A percentile compares a stretch with the other conserved stretches of the same genome.
Evolutionary conservation across 2,113 vertebrate species (phyloP).

Genomic region (Zosterops pallidus): DNA sequence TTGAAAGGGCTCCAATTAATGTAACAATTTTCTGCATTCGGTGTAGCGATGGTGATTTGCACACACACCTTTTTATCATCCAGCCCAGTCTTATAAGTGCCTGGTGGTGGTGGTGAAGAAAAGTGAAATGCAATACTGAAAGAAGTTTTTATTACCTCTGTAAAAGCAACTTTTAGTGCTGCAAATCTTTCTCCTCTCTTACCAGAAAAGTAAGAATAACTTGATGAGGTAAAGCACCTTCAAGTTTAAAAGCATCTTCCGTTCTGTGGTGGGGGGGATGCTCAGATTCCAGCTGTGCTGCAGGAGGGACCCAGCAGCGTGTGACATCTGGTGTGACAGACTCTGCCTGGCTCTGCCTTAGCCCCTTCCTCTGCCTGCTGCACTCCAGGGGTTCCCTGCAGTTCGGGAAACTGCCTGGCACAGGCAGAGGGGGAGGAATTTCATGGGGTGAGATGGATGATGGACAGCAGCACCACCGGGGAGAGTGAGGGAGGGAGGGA

Average conservation of each 20-base stretch:
- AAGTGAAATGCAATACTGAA: neutral
- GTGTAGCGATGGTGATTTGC: neutral
- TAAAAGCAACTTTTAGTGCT: neutral
- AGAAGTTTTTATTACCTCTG: neutral
- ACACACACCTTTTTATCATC: neutral
- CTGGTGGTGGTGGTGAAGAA: neutral
- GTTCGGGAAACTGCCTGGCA: neutral
- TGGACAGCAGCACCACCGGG: neutral
- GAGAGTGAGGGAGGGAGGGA: neutral
- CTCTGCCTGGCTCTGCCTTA: constrained; percentile 3
- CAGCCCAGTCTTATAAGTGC: neutral
- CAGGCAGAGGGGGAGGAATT: constrained; percentile 12
- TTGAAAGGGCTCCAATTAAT: neutral
- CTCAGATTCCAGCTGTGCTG: neutral
- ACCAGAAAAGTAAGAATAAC: neutral
- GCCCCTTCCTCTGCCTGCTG: neutral
- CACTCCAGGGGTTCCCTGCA: neutral
- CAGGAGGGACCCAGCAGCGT: neutral
- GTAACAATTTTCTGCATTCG: neutral
- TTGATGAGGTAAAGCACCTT: neutral
- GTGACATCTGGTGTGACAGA: constrained; percentile 33
- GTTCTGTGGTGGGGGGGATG: rapidly evolving
- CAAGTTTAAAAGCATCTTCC: neutral
- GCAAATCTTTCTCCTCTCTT: neutral
- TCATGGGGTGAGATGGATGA: neutral